These are phyloP conservation scores for Belonocnema kinseyi DNA, from an alignment of 1,140 invertebrate species.

Conservation along the genomic window DNA sequence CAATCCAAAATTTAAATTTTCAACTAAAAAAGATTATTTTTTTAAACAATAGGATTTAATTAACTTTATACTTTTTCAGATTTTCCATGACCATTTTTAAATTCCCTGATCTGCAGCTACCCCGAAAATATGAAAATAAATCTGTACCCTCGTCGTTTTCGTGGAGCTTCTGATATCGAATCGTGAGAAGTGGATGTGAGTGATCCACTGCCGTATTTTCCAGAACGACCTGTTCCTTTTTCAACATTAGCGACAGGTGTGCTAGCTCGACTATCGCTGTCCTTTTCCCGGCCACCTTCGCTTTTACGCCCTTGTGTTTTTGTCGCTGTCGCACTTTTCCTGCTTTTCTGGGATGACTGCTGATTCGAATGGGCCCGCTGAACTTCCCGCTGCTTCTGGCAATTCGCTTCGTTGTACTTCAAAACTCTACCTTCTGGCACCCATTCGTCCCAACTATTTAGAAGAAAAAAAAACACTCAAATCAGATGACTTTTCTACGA, in stretches of 20 bases:
- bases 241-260: slow-evolving; percentile 76
- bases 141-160: slow-evolving; percentile 71
- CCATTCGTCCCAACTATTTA: slow-evolving; percentile 99
- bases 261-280: slow-evolving; percentile 80
- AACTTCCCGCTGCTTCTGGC: slow-evolving; percentile 93
- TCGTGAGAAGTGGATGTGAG: slow-evolving; percentile 72
- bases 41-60: too few species aligned
- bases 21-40: too few species aligned
- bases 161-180: slow-evolving; percentile 65
- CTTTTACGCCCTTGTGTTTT: slow-evolving; percentile 68
- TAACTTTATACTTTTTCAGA: too few species aligned
- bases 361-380: slow-evolving; percentile 87
- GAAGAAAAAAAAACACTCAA: too few species aligned
- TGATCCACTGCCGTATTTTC: slow-evolving; percentile 61
- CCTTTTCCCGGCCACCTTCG: slow-evolving; percentile 70
- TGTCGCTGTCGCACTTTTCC: slow-evolving; percentile 62
- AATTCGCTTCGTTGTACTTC: slow-evolving; percentile 94
- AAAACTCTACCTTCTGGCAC: slow-evolving; percentile 94
- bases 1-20: too few species aligned
- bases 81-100: too few species aligned
- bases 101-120: too few species aligned
- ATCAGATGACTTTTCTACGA: too few species aligned
- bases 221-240: slow-evolving; percentile 63
- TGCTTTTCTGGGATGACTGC: slow-evolving; percentile 73
- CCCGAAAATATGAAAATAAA: background rate